Percentiles rank a stretch among this genome's conserved stretches.
Evolutionary conservation across 1,140 invertebrate species (phyloP).

Genomic region (Plectrocnemia conspersa): DNA sequence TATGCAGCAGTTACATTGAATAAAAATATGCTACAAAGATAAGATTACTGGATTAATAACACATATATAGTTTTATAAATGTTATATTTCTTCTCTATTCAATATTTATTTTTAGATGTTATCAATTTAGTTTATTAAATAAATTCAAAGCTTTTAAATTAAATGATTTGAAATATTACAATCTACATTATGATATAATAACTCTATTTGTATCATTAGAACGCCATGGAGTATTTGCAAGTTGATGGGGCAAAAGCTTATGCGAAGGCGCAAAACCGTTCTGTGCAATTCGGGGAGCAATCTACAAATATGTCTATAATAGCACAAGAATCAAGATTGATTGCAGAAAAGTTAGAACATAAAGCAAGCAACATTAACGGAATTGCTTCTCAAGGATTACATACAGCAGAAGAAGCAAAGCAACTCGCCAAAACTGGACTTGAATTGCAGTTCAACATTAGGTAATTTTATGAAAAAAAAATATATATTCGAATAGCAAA

Average conservation of each 20-base stretch:
- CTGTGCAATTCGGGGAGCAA: slow-evolving; percentile 83
- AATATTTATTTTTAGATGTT: no score
- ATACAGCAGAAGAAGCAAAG: slow-evolving; percentile 76
- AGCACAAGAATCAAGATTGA: slow-evolving; percentile 74
- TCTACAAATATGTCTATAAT: slow-evolving; percentile 87
- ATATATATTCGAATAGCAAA: slow-evolving; percentile 6
- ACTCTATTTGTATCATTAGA: slow-evolving; percentile 41
- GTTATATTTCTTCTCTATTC: no score
- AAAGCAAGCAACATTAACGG: slow-evolving; percentile 74
- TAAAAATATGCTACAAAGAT: no score
- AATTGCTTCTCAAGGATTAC: slow-evolving; percentile 74
- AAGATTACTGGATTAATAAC: no score
- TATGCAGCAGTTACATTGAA: no score
- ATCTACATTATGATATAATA: no score
- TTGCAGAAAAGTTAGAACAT: slow-evolving; percentile 71
- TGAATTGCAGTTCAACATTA: slow-evolving; percentile 72
- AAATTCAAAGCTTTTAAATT: no score
- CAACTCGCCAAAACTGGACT: slow-evolving; percentile 76
- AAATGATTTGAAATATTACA: background rate
- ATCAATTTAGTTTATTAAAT: no score
- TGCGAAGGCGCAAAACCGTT: slow-evolving; percentile 72
- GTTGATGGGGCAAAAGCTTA: slow-evolving; percentile 75
- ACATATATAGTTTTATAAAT: no score
- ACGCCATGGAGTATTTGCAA: slow-evolving; percentile 69
- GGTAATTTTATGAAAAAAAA: slow-evolving; percentile 43